Evolutionary conservation across 1,140 invertebrate genomes (phyloP).

Genomic region (Trialeurodes vaporariorum): DNA sequence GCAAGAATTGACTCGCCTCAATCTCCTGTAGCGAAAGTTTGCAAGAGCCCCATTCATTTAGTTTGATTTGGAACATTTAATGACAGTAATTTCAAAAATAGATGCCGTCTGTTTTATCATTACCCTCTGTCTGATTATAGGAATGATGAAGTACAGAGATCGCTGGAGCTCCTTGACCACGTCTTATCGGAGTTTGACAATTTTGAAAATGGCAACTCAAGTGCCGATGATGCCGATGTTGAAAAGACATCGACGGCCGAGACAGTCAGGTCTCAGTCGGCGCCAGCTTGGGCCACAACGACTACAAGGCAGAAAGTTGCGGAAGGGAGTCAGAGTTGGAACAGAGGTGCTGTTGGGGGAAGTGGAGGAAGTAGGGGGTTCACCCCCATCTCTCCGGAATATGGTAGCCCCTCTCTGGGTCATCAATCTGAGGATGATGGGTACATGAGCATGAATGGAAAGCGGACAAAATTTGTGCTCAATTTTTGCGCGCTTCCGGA

Average conservation of each 20-base stretch:
- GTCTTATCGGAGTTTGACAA: slow-evolving; percentile 81
- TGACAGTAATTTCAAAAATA: too few relatives aligned
- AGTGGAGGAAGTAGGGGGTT: slow-evolving; percentile 32
- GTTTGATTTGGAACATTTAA: too few relatives aligned
- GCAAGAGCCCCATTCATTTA: too few relatives aligned
- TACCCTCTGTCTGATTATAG: slow-evolving; percentile 42
- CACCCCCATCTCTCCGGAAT: slow-evolving; percentile 44
- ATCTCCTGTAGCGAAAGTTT: too few relatives aligned
- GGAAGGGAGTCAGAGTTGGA: slow-evolving; percentile 28
- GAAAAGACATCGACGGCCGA: slow-evolving; percentile 37
- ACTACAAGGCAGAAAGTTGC: slow-evolving; percentile 4
- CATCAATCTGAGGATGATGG: slow-evolving; percentile 78
- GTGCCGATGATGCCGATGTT: slow-evolving; percentile 31
- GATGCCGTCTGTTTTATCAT: too few relatives aligned
- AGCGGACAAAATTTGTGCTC: slow-evolving; percentile 36
- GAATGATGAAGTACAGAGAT: slow-evolving; percentile 68
- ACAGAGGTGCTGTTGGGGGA: slow-evolving; percentile 35
- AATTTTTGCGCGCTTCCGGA: slow-evolving; percentile 14
- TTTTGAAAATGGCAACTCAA: slow-evolving; percentile 39
- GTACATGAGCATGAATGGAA: slow-evolving; percentile 79
- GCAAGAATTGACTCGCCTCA: too few relatives aligned
- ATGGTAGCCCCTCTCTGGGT: slow-evolving; percentile 52
- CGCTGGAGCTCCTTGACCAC: slow-evolving; percentile 69
- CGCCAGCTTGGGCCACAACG: slow-evolving; percentile 20
- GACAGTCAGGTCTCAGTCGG: not conserved